A percentile compares a stretch with the other conserved stretches of the same genome.
phyloP scores from a whole-genome alignment of 2,888 invertebrate genomes.

The Nomada hirtipes region DNA sequence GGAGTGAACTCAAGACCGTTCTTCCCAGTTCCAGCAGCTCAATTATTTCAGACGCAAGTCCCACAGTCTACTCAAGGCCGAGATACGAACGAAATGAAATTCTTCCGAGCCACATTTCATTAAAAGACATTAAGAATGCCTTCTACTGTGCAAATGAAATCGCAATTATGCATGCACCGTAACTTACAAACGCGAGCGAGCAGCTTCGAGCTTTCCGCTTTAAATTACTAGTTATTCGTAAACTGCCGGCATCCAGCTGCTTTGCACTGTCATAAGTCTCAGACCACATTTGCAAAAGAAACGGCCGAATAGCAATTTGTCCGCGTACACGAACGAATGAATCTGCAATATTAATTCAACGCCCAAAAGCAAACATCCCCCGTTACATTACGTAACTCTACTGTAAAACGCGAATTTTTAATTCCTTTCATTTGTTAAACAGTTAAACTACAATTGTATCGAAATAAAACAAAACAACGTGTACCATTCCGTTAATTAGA shows the following conservation, averaged over 20 bases:
- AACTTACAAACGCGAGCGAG: constrained; percentile 32
- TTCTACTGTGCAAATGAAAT: constrained; percentile 47
- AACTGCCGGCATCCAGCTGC: constrained; percentile 17
- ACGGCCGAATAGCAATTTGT: not conserved
- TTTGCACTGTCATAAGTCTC: not conserved
- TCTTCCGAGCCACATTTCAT: constrained; percentile 55
- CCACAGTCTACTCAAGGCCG: constrained; percentile 27
- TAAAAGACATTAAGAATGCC: constrained; percentile 57
- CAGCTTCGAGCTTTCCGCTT: constrained; percentile 10
- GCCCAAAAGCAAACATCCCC: too few relatives aligned
- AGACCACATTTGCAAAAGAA: not conserved
- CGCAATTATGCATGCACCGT: constrained; percentile 55
- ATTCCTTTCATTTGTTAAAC: too few relatives aligned
- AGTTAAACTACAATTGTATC: too few relatives aligned
- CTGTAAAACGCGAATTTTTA: too few relatives aligned
- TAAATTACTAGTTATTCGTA: constrained; percentile 22
- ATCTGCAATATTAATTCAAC: not conserved
- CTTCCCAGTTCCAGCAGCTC: constrained; percentile 24
- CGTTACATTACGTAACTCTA: too few relatives aligned
- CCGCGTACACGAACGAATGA: not conserved
- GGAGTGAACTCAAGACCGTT: not conserved
- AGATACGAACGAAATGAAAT: constrained; percentile 51
- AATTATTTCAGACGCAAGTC: constrained; percentile 38
- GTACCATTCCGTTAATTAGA: not conserved
- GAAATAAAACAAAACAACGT: not conserved